Evolutionary conservation across 2,113 vertebrate species (phyloP), one percentile per base, ranked within the genome.

Genomic region (Carlito syrichta): DNA sequence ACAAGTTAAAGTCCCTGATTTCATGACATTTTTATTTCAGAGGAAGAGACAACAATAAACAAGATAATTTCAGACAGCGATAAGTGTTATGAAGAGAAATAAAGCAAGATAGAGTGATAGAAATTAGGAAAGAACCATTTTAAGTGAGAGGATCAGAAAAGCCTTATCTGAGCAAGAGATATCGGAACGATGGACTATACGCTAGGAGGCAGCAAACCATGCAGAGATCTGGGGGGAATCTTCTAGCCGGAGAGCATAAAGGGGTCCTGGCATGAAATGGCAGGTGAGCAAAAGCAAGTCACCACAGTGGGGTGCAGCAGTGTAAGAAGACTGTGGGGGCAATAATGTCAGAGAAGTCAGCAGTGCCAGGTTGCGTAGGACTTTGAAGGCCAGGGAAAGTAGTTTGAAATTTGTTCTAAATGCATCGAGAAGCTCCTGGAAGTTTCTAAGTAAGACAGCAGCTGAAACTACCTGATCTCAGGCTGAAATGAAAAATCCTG

Each of bases 21-120:
- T 93, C 54, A 4, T 32, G 90, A 89, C 43, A 93, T 94, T 94
- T 97, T 85, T 30, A 76, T 87, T 91, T 25, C 32, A 81, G 45
- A 25, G 20, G 60, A 93, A 27, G 10, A 91, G 66, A 95, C 6
- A 35, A 54, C 20, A 94, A 90, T 73, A 89, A 78, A 69, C 38
- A 93, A 82, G 76, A 19, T 81, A 23, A 88, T 78, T 68, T 84
- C n/a, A 48, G 30, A 60, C 22, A 50, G 35, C 20, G 17, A n/a
- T 56, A 56, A 86, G 32, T 38, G 12, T 74, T 30, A 13, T 17
- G 4, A 73, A 77, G 38, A 86, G 73, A 74, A 78, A 91, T 38
- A 58, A 90, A 87, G 30, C 32, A 68, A 89, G 74, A n/a, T 20
- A 66, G n/a, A 78, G 62, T 63, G 71, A 73, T 27, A n/a, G 30